A percentile compares a stretch with the other conserved stretches of the same genome.
phyloP scores from a whole-genome alignment of 2,113 vertebrate genomes.

The Equus przewalskii region DNA sequence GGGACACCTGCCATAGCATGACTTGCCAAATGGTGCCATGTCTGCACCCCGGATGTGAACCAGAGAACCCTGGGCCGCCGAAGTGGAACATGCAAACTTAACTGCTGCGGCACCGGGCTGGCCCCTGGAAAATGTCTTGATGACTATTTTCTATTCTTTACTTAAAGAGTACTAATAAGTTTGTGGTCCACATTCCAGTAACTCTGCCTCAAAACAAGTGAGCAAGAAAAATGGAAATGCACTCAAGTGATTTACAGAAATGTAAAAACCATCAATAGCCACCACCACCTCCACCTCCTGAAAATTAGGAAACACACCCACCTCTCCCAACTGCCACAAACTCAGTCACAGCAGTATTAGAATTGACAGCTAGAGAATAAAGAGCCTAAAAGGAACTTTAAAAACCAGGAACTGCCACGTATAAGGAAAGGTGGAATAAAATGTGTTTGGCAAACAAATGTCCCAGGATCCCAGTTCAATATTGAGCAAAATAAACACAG shows the following conservation, averaged over 20 bases:
- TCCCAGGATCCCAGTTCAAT: not conserved
- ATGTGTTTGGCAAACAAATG: slow-evolving; percentile 34
- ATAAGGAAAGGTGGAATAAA: slow-evolving; percentile 3
- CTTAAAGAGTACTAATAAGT: not conserved
- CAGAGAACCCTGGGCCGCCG: no score
- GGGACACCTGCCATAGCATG: no score
- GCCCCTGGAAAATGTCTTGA: not conserved
- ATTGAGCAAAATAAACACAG: slow-evolving; percentile 13
- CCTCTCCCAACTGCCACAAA: not conserved
- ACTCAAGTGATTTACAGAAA: slow-evolving; percentile 41
- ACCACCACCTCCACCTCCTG: not conserved
- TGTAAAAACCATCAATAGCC: not conserved
- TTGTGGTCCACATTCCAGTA: slow-evolving; percentile 11
- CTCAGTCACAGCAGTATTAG: not conserved
- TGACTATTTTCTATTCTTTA: not conserved
- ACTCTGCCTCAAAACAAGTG: not conserved
- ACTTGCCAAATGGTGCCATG: no score
- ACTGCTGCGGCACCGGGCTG: no score
- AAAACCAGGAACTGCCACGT: not conserved
- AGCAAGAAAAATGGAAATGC: not conserved
- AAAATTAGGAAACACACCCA: not conserved
- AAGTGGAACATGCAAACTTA: no score
- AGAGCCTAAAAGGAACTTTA: not conserved
- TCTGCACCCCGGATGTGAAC: no score
- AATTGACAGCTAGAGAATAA: not conserved